Conservation (phyloP, 2,888 invertebrate genomes). For the Trissolcus japonicus region DNA sequence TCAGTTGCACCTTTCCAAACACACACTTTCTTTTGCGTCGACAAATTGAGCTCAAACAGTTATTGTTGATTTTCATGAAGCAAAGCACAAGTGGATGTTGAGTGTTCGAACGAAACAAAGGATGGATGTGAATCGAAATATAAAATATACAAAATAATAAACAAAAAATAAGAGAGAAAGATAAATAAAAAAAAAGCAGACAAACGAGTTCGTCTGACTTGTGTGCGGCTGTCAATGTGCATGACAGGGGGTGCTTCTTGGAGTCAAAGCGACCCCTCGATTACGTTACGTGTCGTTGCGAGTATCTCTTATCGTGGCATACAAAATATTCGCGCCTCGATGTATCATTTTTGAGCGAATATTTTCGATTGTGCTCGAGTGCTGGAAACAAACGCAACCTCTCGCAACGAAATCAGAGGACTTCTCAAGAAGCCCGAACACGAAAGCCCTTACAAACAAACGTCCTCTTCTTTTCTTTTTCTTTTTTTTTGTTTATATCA, state of each 20-base stretch:
- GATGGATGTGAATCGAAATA: neutral
- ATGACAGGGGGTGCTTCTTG: constrained; percentile 66
- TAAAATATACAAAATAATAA: neutral
- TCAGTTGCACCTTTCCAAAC: constrained; percentile 6
- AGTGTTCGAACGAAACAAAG: constrained; percentile 1
- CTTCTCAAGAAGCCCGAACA: neutral
- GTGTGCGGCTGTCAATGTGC: constrained; percentile 72
- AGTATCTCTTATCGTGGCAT: constrained; percentile 16
- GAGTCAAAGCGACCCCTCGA: constrained; percentile 33
- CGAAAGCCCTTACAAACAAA: too few species aligned
- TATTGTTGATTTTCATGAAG: constrained; percentile 9
- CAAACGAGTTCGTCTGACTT: constrained; percentile 63
- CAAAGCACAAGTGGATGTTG: constrained; percentile 9
- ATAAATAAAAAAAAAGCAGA: constrained; percentile 17
- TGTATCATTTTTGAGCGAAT: too few species aligned
- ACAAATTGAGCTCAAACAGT: constrained; percentile 1
- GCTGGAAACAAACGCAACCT: constrained; percentile 18
- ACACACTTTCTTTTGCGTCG: constrained; percentile 13
- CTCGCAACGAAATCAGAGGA: constrained; percentile 12
- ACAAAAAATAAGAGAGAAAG: neutral
- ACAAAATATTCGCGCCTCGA: too few species aligned
- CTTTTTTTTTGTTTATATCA: too few species aligned
- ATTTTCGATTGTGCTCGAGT: constrained; percentile 15
- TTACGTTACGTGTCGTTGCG: constrained; percentile 28
- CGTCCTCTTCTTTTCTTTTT: too few species aligned